Base-by-base conservation (phyloP, 2,888 invertebrate genomes). In the Cheilosia vernalis region DNA sequence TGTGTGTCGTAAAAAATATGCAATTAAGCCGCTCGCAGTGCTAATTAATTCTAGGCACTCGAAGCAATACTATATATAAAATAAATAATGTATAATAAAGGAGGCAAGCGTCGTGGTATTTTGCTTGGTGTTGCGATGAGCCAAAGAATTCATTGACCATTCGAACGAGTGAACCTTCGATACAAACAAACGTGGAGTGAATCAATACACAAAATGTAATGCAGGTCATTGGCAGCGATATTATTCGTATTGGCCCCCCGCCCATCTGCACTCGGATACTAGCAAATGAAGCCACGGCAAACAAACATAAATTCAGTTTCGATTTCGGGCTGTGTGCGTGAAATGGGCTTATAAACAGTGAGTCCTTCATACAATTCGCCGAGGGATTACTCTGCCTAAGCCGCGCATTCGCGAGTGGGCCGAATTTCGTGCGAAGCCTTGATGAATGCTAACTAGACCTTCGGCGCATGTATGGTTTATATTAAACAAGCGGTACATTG, bases 171-270 rank as follows among this genome's bases (percentile, higher is more conserved):
- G 69, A 55, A 84, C 60, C 74, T 58, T 40, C 44, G 15, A 51
- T 51, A 61, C 40, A 61, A 69, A 55, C 53, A 49, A 74, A 84
- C 84, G 79, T 84, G 74, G 64, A 63, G 44, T 79, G 69, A 84
- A 84, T 74, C 74, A 58, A 70, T 69, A 79, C 9, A 33, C 37
- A 55, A 72, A 69, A 64, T 64, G 40, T 73, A 79, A 79, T 74
- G 79, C 84, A 80, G 84, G 84, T 84, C 84, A 80, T 74, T 84
- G 84, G 80, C 84, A 84, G 70, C 60, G 40, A 70, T 80, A 84
- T 84, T 84, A 84, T 84, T 80, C 80, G 49, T 40, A 30, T 37
- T 4, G 40, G 49, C 42, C 73, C 44, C 56, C 49, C 60, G 47
- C 40, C 42, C 40, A 10, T 53, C 13, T 17, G 37, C 37, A 13